Evolutionary conservation across 2,888 invertebrate species (phyloP).

Genomic region (Tenthredo distinguenda): DNA sequence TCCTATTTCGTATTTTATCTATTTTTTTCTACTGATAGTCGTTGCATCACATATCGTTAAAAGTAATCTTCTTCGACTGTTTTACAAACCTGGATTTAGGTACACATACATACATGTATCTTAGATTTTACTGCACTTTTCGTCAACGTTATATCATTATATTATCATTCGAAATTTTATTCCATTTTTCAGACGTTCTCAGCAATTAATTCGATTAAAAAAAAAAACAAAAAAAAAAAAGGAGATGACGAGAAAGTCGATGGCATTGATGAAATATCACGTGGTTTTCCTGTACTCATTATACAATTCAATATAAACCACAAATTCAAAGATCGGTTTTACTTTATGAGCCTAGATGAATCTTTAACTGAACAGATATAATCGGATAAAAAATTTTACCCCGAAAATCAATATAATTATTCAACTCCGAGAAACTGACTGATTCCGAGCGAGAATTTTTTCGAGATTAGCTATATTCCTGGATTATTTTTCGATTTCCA

Average conservation of each 20-base stretch:
- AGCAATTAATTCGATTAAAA: neutral
- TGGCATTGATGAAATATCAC: neutral
- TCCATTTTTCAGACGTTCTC: neutral
- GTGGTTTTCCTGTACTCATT: neutral
- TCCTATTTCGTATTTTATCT: neutral
- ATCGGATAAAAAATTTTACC: neutral
- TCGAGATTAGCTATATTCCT: neutral
- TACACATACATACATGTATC: neutral
- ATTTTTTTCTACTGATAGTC: slow-evolving; percentile 51
- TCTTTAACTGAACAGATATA: neutral
- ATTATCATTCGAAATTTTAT: neutral
- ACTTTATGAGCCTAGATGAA: neutral
- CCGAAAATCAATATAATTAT: neutral
- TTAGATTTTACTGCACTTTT: neutral
- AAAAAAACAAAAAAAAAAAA: neutral
- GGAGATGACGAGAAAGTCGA: neutral
- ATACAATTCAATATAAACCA: neutral
- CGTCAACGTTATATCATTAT: neutral
- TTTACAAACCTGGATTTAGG: slow-evolving; percentile 5
- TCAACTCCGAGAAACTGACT: neutral
- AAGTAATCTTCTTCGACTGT: slow-evolving; percentile 31
- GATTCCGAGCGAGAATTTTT: slow-evolving; percentile 1
- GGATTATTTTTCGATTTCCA: slow-evolving; percentile 70
- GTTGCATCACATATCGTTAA: slow-evolving; percentile 55
- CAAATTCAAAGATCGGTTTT: neutral